Base-by-base conservation (phyloP, 2,888 invertebrate genomes). In the Agriopis aurantiaria region DNA sequence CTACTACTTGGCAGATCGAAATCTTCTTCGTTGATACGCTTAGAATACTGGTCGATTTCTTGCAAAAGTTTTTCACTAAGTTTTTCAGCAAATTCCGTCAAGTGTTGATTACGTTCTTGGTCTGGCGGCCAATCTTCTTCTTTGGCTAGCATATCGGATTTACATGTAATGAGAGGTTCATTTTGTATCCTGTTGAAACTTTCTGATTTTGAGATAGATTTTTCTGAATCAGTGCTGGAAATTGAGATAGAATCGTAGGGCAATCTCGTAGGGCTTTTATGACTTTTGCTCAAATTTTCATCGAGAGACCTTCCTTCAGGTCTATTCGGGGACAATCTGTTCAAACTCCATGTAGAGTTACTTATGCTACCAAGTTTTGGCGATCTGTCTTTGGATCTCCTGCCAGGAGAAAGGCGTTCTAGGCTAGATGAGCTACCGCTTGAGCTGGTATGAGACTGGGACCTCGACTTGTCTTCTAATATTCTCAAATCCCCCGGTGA, bases 81-180 rank as follows among this genome's bases (percentile, higher is more conserved):
- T 83, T 97, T 96, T 82, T 97, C 97, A 1, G 97, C 97, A 80
- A 97, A 97, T 80, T 97, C 97, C 3, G 96, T 96, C 72, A 97
- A 92, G 83, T 97, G 97, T 79, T 96, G 96, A 73, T 95, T 95
- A 75, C 96, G 96, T 74, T 96, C 96, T 74, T 88, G 89, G 78
- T 96, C 96, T 65, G 95, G 95, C 0, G 87, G 79, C 96, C 96
- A 96, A 49, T 92, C 94, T 61, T 95, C 94, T 78, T 93, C 92
- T 75, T 92, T 93, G 41, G 87, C 82, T 53, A 94, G 68, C 87
- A 95, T 94, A 70, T 95, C 95, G 11, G 93, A 95, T 78, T 94
- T 95, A 75, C 94, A 95, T 0, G 94, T 95, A 1, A 95, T 87
- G n/a, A 95, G 80, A 12, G 93, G 94, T 78, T 95, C 95, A 72